These are phyloP conservation scores for Cylloceria caligata DNA, from an alignment of 2,888 invertebrate species.

Conservation along the genomic window DNA sequence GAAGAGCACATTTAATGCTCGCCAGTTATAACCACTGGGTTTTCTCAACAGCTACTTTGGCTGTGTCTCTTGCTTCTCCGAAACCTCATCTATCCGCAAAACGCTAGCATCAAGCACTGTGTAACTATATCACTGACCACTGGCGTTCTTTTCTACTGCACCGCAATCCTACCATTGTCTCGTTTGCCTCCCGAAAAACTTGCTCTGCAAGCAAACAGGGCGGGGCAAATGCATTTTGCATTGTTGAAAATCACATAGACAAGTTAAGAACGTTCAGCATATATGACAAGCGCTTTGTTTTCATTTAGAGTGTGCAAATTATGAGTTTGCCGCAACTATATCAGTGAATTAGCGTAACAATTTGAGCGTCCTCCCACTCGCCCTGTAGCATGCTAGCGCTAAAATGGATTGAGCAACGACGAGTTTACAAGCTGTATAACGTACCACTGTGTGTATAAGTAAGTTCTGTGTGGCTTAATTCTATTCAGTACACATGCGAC, in stretches of 20 bases:
- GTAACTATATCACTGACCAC: slow-evolving; percentile 24
- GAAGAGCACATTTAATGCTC: slow-evolving; percentile 26
- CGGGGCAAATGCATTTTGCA: no score
- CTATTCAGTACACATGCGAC: slow-evolving; percentile 40
- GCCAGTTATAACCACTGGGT: slow-evolving; percentile 14
- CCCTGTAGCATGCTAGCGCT: slow-evolving; percentile 9
- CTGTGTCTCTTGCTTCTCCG: not conserved
- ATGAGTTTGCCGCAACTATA: slow-evolving; percentile 1
- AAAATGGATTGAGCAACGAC: slow-evolving; percentile 45
- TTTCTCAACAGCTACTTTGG: slow-evolving; percentile 22
- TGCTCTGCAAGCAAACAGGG: no score
- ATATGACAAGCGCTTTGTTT: not conserved
- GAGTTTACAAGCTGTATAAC: slow-evolving; percentile 39
- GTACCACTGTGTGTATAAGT: slow-evolving; percentile 17
- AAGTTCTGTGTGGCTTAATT: slow-evolving; percentile 36
- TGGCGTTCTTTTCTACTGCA: slow-evolving; percentile 30
- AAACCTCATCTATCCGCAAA: slow-evolving; percentile 29
- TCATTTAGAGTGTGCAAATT: slow-evolving; percentile 24
- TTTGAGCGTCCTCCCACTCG: not conserved
- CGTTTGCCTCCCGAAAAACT: slow-evolving; percentile 16
- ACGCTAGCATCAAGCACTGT: slow-evolving; percentile 4
- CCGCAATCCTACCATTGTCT: slow-evolving; percentile 1
- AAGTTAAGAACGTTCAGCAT: not conserved
- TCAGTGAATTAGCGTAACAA: slow-evolving; percentile 13
- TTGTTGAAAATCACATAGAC: not conserved